Evolutionary conservation across 2,797 vertebrate genomes (phyloP).

Genomic region (Enteromius viviparus): DNA sequence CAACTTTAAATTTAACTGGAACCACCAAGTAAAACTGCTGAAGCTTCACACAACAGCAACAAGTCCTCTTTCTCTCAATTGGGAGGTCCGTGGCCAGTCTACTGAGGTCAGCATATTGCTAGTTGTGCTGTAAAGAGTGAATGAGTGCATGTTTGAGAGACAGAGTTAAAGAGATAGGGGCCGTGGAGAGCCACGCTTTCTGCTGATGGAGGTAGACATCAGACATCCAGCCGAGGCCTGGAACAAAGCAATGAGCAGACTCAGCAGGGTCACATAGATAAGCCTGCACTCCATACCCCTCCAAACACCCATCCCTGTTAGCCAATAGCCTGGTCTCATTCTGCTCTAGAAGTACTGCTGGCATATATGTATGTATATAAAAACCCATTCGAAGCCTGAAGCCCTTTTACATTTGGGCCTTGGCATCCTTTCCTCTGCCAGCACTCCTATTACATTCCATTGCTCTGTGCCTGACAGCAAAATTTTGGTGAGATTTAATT

Average conservation of each 20-base stretch:
- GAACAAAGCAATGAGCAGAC: slow-evolving; percentile 84
- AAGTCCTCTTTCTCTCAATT: slow-evolving; percentile 36
- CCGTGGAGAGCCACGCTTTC: slow-evolving; percentile 62
- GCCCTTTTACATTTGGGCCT: slow-evolving; percentile 64
- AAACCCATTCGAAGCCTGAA: slow-evolving; percentile 68
- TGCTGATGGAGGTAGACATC: slow-evolving; percentile 79
- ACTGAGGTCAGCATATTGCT: slow-evolving; percentile 87
- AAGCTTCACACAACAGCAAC: slow-evolving; percentile 51
- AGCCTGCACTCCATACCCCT: slow-evolving; percentile 68
- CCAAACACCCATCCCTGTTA: slow-evolving; percentile 59
- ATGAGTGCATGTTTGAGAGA: slow-evolving; percentile 47
- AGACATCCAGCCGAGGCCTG: slow-evolving; percentile 70
- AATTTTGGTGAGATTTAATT: slow-evolving; percentile 59
- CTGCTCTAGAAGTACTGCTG: slow-evolving; percentile 49
- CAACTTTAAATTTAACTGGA: background rate
- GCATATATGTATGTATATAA: slow-evolving; percentile 73
- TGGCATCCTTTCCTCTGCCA: slow-evolving; percentile 61
- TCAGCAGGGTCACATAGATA: slow-evolving; percentile 79
- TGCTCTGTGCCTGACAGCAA: slow-evolving; percentile 56
- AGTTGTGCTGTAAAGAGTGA: slow-evolving; percentile 59
- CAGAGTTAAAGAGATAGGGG: slow-evolving; percentile 54
- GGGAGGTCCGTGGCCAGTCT: slow-evolving; percentile 52
- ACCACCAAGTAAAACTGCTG: slow-evolving; percentile 31
- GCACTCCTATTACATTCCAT: slow-evolving; percentile 71
- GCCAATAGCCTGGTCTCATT: slow-evolving; percentile 70